Percentiles rank a stretch among this genome's conserved stretches.
Conservation (phyloP, 2,797 vertebrate species). For the Petrocephalus sullivani region DNA sequence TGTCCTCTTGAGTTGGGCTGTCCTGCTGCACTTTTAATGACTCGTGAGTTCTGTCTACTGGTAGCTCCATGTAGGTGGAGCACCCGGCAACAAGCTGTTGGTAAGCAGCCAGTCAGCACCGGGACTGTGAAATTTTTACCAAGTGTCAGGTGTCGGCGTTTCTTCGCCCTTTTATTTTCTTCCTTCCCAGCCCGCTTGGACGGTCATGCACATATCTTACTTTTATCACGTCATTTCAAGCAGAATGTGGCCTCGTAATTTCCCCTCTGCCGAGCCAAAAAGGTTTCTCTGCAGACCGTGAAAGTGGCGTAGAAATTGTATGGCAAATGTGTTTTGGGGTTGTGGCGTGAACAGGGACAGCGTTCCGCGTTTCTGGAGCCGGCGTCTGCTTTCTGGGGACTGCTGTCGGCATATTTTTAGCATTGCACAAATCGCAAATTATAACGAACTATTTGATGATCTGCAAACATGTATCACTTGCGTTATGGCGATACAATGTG, state of each 20-base stretch:
- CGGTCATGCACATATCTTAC: background rate
- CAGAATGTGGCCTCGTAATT: slow-evolving; percentile 21
- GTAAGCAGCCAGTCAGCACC: background rate
- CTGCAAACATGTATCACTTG: slow-evolving; percentile 11
- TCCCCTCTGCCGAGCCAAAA: background rate
- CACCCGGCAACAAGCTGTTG: background rate
- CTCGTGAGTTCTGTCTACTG: background rate
- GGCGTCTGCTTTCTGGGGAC: background rate
- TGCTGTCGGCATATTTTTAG: slow-evolving; percentile 13
- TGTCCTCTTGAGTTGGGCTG: background rate
- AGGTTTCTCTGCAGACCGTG: slow-evolving; percentile 15
- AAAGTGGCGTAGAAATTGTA: slow-evolving; percentile 24
- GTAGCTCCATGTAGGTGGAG: background rate
- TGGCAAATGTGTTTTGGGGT: slow-evolving; percentile 22
- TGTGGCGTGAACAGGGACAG: background rate
- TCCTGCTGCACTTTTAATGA: background rate
- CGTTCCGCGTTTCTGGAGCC: slow-evolving; percentile 19
- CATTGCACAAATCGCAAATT: slow-evolving; percentile 30
- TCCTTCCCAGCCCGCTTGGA: background rate
- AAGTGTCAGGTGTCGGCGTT: background rate
- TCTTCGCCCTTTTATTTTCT: background rate
- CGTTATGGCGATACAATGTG: background rate
- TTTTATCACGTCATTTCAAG: slow-evolving; percentile 7
- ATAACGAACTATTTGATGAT: slow-evolving; percentile 6
- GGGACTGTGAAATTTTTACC: background rate